Conservation (phyloP, 2,113 vertebrate species). For the Lophochroa leadbeateri region DNA sequence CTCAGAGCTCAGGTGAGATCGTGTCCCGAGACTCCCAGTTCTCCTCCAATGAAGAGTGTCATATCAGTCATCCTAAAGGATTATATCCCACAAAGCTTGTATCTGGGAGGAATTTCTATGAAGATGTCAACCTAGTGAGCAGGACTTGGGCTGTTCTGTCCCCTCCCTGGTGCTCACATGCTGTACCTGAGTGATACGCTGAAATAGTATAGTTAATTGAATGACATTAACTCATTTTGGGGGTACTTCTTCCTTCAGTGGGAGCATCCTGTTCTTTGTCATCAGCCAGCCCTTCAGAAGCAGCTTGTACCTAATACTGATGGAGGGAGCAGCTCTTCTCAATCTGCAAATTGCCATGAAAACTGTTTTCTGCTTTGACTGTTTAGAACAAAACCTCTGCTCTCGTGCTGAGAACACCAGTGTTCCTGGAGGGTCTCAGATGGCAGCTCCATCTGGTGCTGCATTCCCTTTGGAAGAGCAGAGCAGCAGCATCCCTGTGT, state of each 20-base stretch:
- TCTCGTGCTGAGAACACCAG: neutral
- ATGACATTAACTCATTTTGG: rapidly evolving
- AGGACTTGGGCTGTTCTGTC: neutral
- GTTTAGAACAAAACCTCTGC: neutral
- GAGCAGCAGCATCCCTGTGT: neutral
- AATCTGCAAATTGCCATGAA: neutral
- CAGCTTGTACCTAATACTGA: neutral
- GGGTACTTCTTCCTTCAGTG: neutral
- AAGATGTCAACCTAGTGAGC: neutral
- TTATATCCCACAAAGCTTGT: neutral
- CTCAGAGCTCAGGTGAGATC: neutral
- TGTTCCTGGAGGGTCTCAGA: neutral
- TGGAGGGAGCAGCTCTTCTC: neutral
- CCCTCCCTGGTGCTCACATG: neutral
- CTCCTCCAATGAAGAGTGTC: neutral
- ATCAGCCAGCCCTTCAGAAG: neutral
- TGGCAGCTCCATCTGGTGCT: neutral
- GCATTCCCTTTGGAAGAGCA: neutral
- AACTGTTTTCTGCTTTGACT: neutral
- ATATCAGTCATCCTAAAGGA: neutral
- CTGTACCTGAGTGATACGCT: rapidly evolving
- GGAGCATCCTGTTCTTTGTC: neutral
- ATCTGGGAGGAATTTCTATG: neutral
- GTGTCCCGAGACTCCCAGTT: neutral
- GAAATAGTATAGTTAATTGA: neutral